phyloP scores from a whole-genome alignment of 2,797 vertebrate genomes.

The Chlorospingus semifuscus region DNA sequence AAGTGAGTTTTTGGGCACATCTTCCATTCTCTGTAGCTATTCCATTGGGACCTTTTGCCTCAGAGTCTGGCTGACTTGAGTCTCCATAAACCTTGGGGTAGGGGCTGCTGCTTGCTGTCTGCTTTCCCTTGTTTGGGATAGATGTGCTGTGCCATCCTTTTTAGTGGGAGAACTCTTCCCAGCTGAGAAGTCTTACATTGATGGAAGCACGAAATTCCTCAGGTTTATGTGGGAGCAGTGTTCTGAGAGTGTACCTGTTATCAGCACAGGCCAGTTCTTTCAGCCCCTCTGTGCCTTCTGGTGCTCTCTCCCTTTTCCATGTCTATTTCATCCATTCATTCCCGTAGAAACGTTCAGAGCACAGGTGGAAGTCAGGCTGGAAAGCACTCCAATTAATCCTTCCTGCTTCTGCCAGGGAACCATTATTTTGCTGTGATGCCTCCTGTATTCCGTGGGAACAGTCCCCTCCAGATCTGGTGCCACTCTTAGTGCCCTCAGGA shows the following conservation, averaged over 20 bases:
- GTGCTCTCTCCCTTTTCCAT: background rate
- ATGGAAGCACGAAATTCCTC: background rate
- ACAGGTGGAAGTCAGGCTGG: fast-evolving
- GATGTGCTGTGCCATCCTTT: background rate
- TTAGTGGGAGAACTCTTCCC: background rate
- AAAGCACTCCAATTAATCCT: fast-evolving
- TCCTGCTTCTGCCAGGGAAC: background rate
- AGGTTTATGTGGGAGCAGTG: background rate
- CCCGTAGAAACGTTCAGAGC: background rate
- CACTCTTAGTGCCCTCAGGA: background rate
- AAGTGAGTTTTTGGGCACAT: background rate
- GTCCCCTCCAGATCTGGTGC: background rate
- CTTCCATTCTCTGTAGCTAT: background rate
- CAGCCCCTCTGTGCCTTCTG: background rate
- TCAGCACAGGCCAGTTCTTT: background rate
- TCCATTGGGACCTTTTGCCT: background rate
- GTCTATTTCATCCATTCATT: background rate
- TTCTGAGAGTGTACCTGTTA: background rate
- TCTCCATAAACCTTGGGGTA: background rate
- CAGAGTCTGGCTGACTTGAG: background rate
- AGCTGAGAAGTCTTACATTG: background rate
- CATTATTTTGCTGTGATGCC: background rate
- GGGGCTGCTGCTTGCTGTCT: background rate
- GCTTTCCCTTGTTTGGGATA: background rate
- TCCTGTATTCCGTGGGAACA: background rate